A percentile compares a stretch with the other conserved stretches of the same genome.
Evolutionary conservation across 2,888 invertebrate genomes (phyloP).

Genomic region (Petrolisthes manimaculis): DNA sequence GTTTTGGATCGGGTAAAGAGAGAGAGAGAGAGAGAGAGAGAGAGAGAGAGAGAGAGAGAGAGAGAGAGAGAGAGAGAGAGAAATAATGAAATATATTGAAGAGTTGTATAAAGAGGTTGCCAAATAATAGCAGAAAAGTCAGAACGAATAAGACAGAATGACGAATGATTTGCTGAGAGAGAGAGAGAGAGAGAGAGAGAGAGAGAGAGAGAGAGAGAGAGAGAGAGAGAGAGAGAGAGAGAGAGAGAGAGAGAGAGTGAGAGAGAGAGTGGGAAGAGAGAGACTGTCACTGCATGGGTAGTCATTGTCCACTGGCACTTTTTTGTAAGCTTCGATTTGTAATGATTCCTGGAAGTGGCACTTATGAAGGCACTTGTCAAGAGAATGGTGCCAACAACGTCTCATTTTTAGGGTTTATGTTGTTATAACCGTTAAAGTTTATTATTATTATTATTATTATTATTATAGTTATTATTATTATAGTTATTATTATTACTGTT

Average conservation of each 20-base stretch:
- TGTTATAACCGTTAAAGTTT: not conserved
- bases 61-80: slow-evolving; percentile 8
- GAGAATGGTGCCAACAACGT: not conserved
- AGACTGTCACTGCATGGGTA: not conserved
- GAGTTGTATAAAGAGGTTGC: not conserved
- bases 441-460: slow-evolving; percentile 14
- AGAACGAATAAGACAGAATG: not conserved
- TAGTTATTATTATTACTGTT: not conserved
- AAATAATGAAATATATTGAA: not conserved
- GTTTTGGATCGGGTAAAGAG: not conserved
- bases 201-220: not conserved
- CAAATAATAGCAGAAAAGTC: not conserved
- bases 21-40: slow-evolving; percentile 13
- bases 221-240: not conserved
- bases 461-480: slow-evolving; percentile 9
- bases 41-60: slow-evolving; percentile 9
- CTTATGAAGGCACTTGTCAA: not conserved
- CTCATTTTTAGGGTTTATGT: not conserved
- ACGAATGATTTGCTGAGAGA: not conserved
- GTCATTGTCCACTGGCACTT: not conserved
- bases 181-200: not conserved
- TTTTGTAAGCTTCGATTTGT: not conserved
- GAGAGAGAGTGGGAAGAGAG: not conserved
- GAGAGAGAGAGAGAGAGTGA: not conserved
- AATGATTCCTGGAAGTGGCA: not conserved